Evolutionary conservation across 2,113 vertebrate species (phyloP).

Genomic region (Acrocephalus arundinaceus): DNA sequence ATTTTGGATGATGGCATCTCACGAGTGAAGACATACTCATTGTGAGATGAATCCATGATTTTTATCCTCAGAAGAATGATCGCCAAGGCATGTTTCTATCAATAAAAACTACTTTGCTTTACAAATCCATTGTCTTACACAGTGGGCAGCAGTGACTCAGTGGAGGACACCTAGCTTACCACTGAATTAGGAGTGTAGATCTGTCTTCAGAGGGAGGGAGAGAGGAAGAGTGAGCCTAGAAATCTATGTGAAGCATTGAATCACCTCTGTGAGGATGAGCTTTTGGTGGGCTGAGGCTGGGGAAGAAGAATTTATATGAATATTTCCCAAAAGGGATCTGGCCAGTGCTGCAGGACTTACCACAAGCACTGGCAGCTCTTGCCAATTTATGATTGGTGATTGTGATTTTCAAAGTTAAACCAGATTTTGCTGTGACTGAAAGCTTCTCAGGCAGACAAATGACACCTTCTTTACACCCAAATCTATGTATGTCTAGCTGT

Average conservation of each 20-base stretch:
- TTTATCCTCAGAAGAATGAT: constrained; percentile 1
- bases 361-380: not conserved
- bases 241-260: not conserved
- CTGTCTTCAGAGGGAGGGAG: not conserved
- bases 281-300: not conserved
- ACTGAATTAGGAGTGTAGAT: not conserved
- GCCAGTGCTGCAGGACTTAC: not conserved
- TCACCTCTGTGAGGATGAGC: not conserved
- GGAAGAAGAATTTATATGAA: not conserved
- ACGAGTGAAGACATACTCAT: not conserved
- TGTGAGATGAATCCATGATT: constrained; percentile 7
- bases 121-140: not conserved
- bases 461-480: not conserved
- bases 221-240: not conserved
- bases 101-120: constrained; percentile 34
- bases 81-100: constrained; percentile 19
- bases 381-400: no score
- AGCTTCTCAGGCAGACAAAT: not conserved
- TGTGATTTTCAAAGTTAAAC: not conserved
- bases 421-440: not conserved
- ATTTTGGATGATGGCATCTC: not conserved
- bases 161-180: not conserved
- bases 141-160: not conserved
- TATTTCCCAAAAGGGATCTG: not conserved
- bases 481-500: not conserved